phyloP scores from a whole-genome alignment of 2,888 invertebrate genomes.

The Thereva unica region DNA sequence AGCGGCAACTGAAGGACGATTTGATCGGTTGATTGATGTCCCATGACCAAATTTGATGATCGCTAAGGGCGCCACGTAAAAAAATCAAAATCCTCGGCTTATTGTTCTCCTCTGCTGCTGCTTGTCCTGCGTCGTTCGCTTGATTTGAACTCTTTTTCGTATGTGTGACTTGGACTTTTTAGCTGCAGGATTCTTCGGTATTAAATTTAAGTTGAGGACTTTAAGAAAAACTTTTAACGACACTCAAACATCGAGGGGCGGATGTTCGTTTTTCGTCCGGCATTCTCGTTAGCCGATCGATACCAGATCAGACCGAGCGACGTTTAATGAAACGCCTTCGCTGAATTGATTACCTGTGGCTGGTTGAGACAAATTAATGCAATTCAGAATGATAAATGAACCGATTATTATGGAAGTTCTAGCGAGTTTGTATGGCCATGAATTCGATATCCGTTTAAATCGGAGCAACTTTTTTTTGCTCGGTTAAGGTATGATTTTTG shows the following conservation, averaged over 20 bases:
- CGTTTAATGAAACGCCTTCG: conserved; percentile 29
- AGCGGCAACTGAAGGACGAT: conserved; percentile 29
- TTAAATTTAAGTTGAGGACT: conserved; percentile 1
- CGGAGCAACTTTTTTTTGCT: too few species aligned
- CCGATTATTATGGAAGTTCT: conserved; percentile 21
- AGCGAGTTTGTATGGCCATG: conserved; percentile 3
- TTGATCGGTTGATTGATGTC: conserved; percentile 56
- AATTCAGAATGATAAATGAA: conserved; percentile 37
- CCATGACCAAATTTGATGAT: conserved; percentile 55
- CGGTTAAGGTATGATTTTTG: conserved; percentile 6
- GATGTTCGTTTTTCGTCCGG: not conserved
- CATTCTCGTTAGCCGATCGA: not conserved
- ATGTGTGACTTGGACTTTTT: conserved; percentile 19
- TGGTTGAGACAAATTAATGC: conserved; percentile 39
- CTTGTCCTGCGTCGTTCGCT: not conserved
- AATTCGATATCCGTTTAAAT: not conserved
- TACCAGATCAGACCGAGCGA: not conserved
- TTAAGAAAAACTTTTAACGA: conserved; percentile 16
- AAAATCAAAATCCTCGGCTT: conserved; percentile 26
- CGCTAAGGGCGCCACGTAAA: conserved; percentile 24
- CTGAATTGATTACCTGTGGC: conserved; percentile 38
- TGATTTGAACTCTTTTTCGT: conserved; percentile 16
- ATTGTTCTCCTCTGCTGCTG: conserved; percentile 14
- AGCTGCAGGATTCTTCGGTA: conserved; percentile 26
- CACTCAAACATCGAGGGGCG: not conserved